Evolutionary conservation across 2,113 vertebrate genomes (phyloP).

Genomic region (Cygnus atratus): DNA sequence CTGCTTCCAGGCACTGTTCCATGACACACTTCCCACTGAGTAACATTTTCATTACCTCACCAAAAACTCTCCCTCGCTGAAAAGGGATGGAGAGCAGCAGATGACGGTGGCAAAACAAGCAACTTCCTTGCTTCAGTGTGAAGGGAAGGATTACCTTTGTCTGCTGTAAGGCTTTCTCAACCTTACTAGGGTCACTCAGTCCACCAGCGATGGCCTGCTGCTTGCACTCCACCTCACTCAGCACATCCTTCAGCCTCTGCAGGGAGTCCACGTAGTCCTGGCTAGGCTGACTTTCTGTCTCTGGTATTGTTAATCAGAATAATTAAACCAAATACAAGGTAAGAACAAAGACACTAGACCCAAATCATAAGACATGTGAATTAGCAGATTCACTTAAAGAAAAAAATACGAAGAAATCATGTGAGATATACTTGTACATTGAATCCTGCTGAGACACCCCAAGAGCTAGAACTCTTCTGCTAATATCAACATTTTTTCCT

Average conservation of each 20-base stretch:
- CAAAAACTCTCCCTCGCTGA: background rate
- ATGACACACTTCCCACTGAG: fast-evolving
- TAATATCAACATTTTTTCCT: background rate
- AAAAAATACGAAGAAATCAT: background rate
- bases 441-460: background rate
- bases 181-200: conserved; percentile 73
- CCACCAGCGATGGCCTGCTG: conserved; percentile 60
- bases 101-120: background rate
- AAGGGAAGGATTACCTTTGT: conserved; percentile 74
- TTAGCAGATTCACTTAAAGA: background rate
- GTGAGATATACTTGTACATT: background rate
- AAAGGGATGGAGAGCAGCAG: background rate
- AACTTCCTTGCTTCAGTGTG: fast-evolving
- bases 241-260: conserved; percentile 57
- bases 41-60: background rate
- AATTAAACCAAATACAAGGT: background rate
- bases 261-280: conserved; percentile 67
- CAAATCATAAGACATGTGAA: background rate
- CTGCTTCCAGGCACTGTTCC: fast-evolving
- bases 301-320: conserved; percentile 35
- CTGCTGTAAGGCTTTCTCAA: conserved; percentile 78
- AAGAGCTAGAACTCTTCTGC: background rate
- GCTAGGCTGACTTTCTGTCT: conserved; percentile 67
- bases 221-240: conserved; percentile 74
- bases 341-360: background rate